phyloP scores from a whole-genome alignment of 92 coral and sea anemone species.

The Zoanthus sociatus region DNA sequence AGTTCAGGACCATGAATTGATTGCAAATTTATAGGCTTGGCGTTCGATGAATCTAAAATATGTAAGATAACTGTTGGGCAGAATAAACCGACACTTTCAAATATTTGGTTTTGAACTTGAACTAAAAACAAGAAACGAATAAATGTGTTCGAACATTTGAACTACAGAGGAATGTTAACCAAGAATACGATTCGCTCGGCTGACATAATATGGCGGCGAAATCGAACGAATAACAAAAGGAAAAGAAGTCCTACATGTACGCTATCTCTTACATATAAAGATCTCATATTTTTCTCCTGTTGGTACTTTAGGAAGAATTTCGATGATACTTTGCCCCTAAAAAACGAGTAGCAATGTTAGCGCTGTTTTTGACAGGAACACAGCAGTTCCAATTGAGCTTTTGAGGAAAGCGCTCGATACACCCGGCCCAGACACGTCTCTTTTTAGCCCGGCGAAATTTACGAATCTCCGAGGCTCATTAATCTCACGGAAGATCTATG shows the following conservation, averaged over 20 bases:
- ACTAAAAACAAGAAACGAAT: neutral
- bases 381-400: constrained; percentile 21
- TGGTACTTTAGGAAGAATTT: constrained; percentile 3
- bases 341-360: constrained; percentile 7
- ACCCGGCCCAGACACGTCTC: constrained; percentile 31
- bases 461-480: constrained; percentile 46
- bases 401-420: constrained; percentile 19
- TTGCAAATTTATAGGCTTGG: constrained; percentile 21
- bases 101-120: neutral
- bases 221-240: constrained; percentile 29
- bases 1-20: constrained; percentile 18
- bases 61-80: constrained; percentile 24
- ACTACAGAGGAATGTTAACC: constrained; percentile 39
- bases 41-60: constrained; percentile 28
- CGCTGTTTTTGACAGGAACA: constrained; percentile 19
- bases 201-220: constrained; percentile 44
- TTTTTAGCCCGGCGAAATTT: constrained; percentile 13
- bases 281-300: neutral
- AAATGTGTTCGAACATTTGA: constrained; percentile 17
- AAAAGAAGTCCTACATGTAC: neutral
- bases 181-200: constrained; percentile 17
- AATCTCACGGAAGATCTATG: constrained; percentile 37
- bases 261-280: neutral
- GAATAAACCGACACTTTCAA: neutral
- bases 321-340: neutral